Conservation (phyloP, 2,113 vertebrate genomes). For the Atrichornis clamosus region DNA sequence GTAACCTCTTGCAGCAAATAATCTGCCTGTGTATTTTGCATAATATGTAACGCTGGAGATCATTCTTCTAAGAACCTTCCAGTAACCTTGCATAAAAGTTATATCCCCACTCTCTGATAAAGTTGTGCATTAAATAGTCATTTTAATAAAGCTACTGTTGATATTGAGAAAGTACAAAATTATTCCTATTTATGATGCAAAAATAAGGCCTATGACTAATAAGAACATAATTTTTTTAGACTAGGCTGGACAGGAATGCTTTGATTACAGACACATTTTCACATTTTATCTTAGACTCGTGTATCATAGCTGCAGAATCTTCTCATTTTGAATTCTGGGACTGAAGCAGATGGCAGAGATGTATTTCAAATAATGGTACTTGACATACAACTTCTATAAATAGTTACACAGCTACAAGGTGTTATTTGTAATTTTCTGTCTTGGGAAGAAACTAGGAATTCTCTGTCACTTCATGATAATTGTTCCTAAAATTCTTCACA, state of each 20-base stretch:
- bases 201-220: neutral
- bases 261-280: neutral
- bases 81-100: neutral
- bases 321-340: neutral
- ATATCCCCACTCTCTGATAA: neutral
- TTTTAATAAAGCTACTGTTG: neutral
- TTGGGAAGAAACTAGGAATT: neutral
- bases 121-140: neutral
- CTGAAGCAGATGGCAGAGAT: conserved; percentile 40
- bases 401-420: neutral
- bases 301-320: neutral
- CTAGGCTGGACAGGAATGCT: neutral
- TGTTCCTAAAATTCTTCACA: neutral
- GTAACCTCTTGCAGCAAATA: neutral
- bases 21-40: neutral
- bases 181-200: neutral
- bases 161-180: neutral
- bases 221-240: neutral
- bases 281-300: neutral
- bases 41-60: neutral
- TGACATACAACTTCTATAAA: conserved; percentile 17
- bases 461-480: neutral
- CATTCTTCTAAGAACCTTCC: neutral
- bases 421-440: conserved; percentile 4
- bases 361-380: conserved; percentile 38